Evolutionary conservation across 2,113 vertebrate species (phyloP).

Genomic region (Trematocara variabile): DNA sequence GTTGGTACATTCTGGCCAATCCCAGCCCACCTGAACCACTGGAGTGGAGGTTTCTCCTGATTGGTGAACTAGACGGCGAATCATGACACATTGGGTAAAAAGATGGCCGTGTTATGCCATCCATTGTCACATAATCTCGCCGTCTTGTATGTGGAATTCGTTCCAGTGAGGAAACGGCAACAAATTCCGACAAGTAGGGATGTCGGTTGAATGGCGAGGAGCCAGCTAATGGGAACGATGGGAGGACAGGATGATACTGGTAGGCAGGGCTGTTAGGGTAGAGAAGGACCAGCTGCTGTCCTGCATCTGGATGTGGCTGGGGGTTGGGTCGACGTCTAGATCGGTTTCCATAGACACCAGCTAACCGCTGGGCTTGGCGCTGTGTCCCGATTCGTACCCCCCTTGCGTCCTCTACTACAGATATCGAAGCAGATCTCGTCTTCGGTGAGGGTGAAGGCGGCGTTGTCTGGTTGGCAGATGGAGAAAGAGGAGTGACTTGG

Average conservation of each 20-base stretch:
- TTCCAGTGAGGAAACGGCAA: conserved; percentile 76
- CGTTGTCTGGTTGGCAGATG: background rate
- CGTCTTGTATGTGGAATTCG: conserved; percentile 55
- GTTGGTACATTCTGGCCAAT: conserved; percentile 65
- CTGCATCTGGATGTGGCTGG: conserved; percentile 53
- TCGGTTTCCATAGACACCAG: conserved; percentile 55
- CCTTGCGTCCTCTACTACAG: conserved; percentile 54
- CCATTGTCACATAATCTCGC: conserved; percentile 15
- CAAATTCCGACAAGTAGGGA: conserved; percentile 62
- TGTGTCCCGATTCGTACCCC: conserved; percentile 42
- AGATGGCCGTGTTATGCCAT: conserved; percentile 45
- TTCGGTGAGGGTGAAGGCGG: conserved; percentile 58
- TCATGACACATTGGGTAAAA: conserved; percentile 10
- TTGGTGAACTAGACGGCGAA: conserved; percentile 38
- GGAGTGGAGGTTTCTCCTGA: conserved; percentile 50
- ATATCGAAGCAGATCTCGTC: conserved; percentile 75
- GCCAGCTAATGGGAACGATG: conserved; percentile 61
- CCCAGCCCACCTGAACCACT: conserved; percentile 41
- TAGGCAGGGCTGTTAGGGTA: conserved; percentile 68
- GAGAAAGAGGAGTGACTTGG: conserved; percentile 54
- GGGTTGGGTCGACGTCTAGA: conserved; percentile 59
- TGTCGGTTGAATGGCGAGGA: conserved; percentile 36
- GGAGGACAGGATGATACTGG: conserved; percentile 78
- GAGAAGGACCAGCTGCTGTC: conserved; percentile 74
- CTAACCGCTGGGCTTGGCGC: conserved; percentile 52